Evolutionary conservation across 2,888 invertebrate species (phyloP).

Genomic region (Cyclophora punctaria): DNA sequence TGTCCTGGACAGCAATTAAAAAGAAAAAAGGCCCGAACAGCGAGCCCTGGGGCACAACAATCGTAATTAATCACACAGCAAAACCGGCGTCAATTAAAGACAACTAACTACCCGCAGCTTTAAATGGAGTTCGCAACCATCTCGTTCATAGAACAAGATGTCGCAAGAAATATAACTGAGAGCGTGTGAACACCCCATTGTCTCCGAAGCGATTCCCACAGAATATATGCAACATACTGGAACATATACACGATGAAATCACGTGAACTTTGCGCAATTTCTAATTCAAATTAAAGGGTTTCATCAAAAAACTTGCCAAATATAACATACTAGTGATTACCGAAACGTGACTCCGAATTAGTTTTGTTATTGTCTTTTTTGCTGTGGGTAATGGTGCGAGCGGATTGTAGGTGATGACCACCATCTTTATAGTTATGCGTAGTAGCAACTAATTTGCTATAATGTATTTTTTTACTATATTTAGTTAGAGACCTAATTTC

Average conservation of each 20-base stretch:
- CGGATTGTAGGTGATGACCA: too few relatives aligned
- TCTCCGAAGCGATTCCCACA: conserved; percentile 58
- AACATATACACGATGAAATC: conserved; percentile 43
- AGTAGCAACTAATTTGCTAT: too few relatives aligned
- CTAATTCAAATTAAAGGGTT: conserved; percentile 14
- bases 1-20: too few relatives aligned
- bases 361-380: not conserved
- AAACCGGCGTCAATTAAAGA: conserved; percentile 29
- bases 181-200: conserved; percentile 63
- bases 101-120: conserved; percentile 17
- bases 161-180: conserved; percentile 60
- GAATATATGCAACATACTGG: conserved; percentile 54
- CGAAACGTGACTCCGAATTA: conserved; percentile 17
- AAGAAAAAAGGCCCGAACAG: too few relatives aligned
- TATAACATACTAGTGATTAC: conserved; percentile 10
- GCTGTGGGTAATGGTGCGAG: not conserved
- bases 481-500: too few relatives aligned
- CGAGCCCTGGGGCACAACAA: conserved; percentile 6
- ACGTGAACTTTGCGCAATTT: conserved; percentile 41
- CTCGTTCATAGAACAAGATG: conserved; percentile 35
- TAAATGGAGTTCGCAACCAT: conserved; percentile 25
- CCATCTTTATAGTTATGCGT: too few relatives aligned
- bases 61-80: conserved; percentile 24
- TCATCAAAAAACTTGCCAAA: conserved; percentile 17
- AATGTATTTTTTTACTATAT: too few relatives aligned